Percentiles rank a stretch among this genome's conserved stretches.
phyloP scores from a whole-genome alignment of 2,113 vertebrate genomes.

The Patagioenas fasciata region DNA sequence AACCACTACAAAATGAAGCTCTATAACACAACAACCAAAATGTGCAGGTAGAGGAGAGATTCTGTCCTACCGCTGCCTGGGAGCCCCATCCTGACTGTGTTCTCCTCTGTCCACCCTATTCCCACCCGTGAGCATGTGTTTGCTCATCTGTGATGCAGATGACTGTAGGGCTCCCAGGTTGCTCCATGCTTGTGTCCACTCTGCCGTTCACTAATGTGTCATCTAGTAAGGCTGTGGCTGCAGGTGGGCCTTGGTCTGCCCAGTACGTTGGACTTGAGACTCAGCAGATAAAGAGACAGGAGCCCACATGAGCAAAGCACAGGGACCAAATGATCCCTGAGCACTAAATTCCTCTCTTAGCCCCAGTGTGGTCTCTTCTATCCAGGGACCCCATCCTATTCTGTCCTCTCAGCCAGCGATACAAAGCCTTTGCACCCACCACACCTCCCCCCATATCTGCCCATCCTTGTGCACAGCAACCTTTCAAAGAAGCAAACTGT shows the following conservation, averaged over 20 bases:
- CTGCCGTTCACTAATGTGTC: background rate
- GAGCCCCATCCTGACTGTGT: background rate
- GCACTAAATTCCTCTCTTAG: background rate
- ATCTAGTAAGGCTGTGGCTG: background rate
- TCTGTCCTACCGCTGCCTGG: background rate
- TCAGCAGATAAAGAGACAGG: background rate
- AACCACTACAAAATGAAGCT: constrained; percentile 91
- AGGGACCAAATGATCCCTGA: background rate
- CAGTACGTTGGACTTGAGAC: accelerated
- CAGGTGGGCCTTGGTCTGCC: background rate
- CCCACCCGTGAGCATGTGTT: background rate
- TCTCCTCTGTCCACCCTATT: background rate
- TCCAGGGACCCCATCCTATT: background rate
- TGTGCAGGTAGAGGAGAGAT: constrained; percentile 85
- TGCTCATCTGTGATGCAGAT: background rate
- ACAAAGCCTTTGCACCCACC: background rate
- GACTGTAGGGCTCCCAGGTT: background rate
- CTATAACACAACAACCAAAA: constrained; percentile 85
- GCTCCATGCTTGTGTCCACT: background rate
- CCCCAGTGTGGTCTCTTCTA: background rate
- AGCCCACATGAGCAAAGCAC: background rate
- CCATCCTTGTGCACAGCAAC: background rate
- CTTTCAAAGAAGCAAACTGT: background rate
- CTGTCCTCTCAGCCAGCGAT: background rate
- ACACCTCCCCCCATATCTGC: background rate